Base-by-base conservation (phyloP, 2,113 vertebrate species). In the Macroglossus sobrinus region DNA sequence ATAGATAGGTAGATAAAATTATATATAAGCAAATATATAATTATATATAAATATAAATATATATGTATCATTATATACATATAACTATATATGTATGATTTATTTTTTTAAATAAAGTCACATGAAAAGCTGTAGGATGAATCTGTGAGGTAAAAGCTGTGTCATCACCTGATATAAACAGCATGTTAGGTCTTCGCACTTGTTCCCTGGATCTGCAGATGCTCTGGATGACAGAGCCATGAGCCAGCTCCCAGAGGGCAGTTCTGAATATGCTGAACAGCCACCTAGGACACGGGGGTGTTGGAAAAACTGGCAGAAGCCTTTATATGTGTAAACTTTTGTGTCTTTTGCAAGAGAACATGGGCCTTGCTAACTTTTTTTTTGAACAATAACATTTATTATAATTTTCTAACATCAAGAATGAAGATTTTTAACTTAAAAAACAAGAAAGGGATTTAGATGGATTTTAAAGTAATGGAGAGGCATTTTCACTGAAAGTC, bases 371-470 rank as follows among this genome's bases (percentile, higher is more conserved):
- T 38, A 63, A 57, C 38, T 64, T 35, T 72, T 61, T 35, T 66
- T 4, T 16, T 8, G 16, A 71, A 33, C 4, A 86, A 86, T 72
- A 55, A 38, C 26, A 59, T 90, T 71, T 71, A 64, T 90, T 84
- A 71, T 72, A 43, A 63, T 79, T 84, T 61, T 78, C 38, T 95
- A 79, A 79, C 8, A 47, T 71, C 28, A 63, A 53, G 61, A 61
- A 30, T 71, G 72, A 91, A 50, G 21, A 91, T n/a, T 95, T 95
- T 71, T 82, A 80, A 82, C 33, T 59, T 92, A 68, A 95, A 84
- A 8, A 68, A 92, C 21, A 75, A 53, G 84, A 68, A 92, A 87
- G 40, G 40, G 53, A 76, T 84, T 88, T 79, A 45, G 30, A 63
- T 89, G 22, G 45, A 45, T 30, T 59, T 87, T 92, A 45, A 92